Evolutionary conservation across 2,888 invertebrate species (phyloP).

Genomic region (Matsumyia berberina): DNA sequence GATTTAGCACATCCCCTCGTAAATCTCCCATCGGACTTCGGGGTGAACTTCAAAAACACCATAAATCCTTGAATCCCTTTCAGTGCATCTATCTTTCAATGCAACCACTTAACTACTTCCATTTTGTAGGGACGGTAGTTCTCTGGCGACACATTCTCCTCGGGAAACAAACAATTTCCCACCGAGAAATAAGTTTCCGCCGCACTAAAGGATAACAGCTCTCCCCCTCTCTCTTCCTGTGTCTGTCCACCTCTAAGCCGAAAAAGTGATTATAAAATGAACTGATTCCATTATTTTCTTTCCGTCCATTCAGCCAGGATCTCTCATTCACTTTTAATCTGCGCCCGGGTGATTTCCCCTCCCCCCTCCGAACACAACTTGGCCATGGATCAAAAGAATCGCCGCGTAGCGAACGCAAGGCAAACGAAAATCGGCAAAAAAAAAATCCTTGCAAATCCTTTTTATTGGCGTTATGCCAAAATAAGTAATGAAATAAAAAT

Average conservation of each 20-base stretch:
- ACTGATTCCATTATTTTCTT: constrained; percentile 66
- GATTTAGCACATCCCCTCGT: constrained; percentile 33
- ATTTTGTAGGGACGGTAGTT: background rate
- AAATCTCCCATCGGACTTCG: constrained; percentile 35
- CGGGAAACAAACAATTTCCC: constrained; percentile 43
- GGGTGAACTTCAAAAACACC: constrained; percentile 28
- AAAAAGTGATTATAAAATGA: constrained; percentile 71
- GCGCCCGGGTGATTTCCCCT: background rate
- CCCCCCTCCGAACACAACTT: constrained; percentile 37
- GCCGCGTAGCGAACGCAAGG: constrained; percentile 13
- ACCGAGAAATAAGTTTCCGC: background rate
- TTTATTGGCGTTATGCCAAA: constrained; percentile 60
- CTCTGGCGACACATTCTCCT: constrained; percentile 61
- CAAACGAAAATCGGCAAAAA: constrained; percentile 4
- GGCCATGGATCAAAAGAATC: constrained; percentile 69
- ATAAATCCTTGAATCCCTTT: constrained; percentile 44
- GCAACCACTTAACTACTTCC: constrained; percentile 38
- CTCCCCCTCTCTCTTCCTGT: background rate
- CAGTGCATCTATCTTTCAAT: constrained; percentile 25
- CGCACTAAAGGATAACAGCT: constrained; percentile 8
- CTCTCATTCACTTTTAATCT: constrained; percentile 54
- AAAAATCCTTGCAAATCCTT: constrained; percentile 51
- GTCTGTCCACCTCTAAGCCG: constrained; percentile 2
- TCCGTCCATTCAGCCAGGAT: constrained; percentile 30
- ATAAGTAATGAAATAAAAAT: constrained; percentile 69